Base-by-base conservation (phyloP, 2,888 invertebrate species). In the Aphodius granarius region DNA sequence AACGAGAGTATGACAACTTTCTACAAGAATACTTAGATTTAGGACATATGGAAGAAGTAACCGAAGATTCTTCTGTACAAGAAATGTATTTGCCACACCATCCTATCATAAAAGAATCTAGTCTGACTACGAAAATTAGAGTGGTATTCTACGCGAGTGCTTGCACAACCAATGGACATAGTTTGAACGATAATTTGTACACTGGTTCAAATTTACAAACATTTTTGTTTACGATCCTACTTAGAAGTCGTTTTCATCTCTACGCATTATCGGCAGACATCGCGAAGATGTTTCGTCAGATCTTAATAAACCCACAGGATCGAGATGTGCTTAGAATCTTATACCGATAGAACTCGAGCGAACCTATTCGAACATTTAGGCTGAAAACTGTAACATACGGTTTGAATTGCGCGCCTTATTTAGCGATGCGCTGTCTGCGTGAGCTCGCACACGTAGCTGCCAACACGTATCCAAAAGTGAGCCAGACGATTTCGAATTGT, bases 11-110 rank as follows among this genome's bases (percentile, higher is more conserved):
- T 66, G 13, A 9, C 16, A 66, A 66, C 17, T 66, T 66, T 66
- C 17, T 66, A 66, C 66, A 66, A 66, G 66, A 66, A 66, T 66
- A 66, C 66, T 15, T 66, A 15, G 66, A 66, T 16, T 66, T 66
- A 16, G 66, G 16, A 16, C 17, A 66, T 16, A 66, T 16, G 66
- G 17, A 66, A 16, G 63, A 62, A n/a, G 63, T 62, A 62, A 62
- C 63, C 63, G 63, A 62, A 62, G 63, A 62, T 62, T 62, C 63
- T 13, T 62, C 63, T 62, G 13, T 13, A 62, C 63, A 62, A 62
- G 63, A 62, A 62, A n/a, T 62, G 6, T 62, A 62, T 62, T 62
- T 62, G 63, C 63, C 63, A 62, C 63, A 62, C n/a, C 63, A 62
- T 62, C 63, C 63, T 13, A 62, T 62, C n/a, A 62, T 62, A 9